Base-by-base conservation (phyloP, 1,140 invertebrate species). In the Mamestra configurata region DNA sequence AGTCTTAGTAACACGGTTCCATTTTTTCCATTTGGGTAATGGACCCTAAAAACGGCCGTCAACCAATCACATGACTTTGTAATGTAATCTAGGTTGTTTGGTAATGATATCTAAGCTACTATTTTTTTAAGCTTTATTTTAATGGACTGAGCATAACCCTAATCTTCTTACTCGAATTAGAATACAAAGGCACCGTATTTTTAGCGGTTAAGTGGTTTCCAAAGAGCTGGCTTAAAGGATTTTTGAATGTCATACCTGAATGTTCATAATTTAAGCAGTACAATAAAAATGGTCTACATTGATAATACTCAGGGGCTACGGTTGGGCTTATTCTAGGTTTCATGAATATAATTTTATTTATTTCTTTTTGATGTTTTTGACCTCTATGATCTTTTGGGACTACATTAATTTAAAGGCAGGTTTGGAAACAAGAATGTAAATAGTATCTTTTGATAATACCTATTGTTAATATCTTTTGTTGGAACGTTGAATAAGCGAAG, bases 321-420 rank as follows among this genome's bases (percentile, higher is more conserved):
- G n/a, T 20, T 20, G 18, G 35, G n/a, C 22, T 64, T 64, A 64
- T 64, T 64, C 61, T 22, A 57, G 53, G 31, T 40, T 66, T 66
- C 35, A 66, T 66, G 18, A 66, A 66, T 66, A 66, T 43, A 0
- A 66, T 66, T 66, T 64, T 5, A 37, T 40, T 37, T 20, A 22
- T 66, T 66, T 61, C 18, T 1, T 61, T 8, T 61, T 18, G 31
- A 15, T 61, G 35, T 37, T 18, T 61, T 10, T 6, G 18, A 40
- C 61, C 8, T 37, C 4, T 66, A 20, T 22, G 35, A 5, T 20
- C 7, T 66, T 66, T 66, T 22, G 10, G 10, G 35, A 66, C 2
- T 22, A 43, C 15, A 40, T 22, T 66, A 66, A 40, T 22, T 53
- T 15, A 10, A n/a, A n/a, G n/a, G n/a, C n/a, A n/a, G n/a, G n/a